Conservation (phyloP, 2,888 invertebrate species). For the Standfussiana lucernea region DNA sequence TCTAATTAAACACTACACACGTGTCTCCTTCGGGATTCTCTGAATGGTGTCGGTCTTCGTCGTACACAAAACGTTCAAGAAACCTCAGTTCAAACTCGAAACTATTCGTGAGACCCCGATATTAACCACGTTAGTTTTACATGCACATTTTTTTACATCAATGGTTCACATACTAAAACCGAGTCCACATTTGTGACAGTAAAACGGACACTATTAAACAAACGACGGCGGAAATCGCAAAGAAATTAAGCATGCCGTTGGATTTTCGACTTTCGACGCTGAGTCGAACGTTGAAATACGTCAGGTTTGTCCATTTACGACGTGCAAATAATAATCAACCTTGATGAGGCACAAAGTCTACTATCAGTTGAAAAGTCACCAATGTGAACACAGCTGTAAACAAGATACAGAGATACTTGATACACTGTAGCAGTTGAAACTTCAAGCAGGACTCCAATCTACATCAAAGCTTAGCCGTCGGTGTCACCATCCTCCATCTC, state of each 20-base stretch:
- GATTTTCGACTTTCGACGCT: too few relatives aligned
- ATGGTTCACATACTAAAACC: background rate
- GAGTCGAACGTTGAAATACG: too few relatives aligned
- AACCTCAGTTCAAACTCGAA: background rate
- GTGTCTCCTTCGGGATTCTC: background rate
- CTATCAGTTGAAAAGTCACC: background rate
- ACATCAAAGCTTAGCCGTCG: background rate
- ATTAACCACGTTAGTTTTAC: background rate
- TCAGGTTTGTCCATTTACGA: background rate
- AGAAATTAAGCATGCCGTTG: too few relatives aligned
- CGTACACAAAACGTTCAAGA: background rate
- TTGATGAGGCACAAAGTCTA: background rate
- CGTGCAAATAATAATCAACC: background rate
- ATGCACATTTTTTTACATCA: background rate
- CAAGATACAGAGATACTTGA: conserved; percentile 4
- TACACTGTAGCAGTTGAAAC: background rate
- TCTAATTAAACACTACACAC: too few relatives aligned
- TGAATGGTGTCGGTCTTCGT: background rate
- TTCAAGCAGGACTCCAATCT: background rate
- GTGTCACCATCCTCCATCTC: background rate
- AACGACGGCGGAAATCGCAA: too few relatives aligned
- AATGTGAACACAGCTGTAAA: background rate
- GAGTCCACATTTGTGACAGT: background rate
- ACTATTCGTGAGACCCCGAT: background rate
- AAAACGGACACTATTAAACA: background rate